Evolutionary conservation across 92 coral and sea anemone species (phyloP), one percentile per base, ranked within the genome.

Genomic region (Chrysogorgia sp.): DNA sequence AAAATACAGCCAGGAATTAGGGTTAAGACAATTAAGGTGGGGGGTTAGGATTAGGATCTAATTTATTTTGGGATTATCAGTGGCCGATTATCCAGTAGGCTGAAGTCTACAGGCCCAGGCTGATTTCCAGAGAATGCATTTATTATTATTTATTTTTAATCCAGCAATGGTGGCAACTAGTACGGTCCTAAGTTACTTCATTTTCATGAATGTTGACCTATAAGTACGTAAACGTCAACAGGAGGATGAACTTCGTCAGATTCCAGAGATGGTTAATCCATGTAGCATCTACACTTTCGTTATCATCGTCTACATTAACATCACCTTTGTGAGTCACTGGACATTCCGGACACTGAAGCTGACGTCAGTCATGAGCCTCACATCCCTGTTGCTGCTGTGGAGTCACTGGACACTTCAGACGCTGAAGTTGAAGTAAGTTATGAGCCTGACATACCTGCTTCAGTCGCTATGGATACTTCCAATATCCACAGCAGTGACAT

Each of bases 191-290:
- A n/a, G n/a, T n/a, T n/a, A n/a, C n/a, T n/a, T n/a, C n/a, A n/a
- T n/a, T n/a, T n/a, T n/a, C n/a, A n/a, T 58, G 10, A 58, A 58
- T 10, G 63, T 58, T 12, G 63, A 58, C 3, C 63, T 26, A 24
- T 26, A 58, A 30, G 29, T 2, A n/a, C 63, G 30, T 2, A 58
- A 58, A 58, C 63, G 63, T 58, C 63, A 30, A 9, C 63, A 58
- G 34, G 63, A 58, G 30, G 63, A 26, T 58, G 63, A 58, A 58
- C 63, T 58, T 58, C 31, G 19, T 8, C 63, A 30, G 63, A 58
- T 58, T 58, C 34, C 63, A 30, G 63, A 58, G 34, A 58, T 58
- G 34, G 31, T 58, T 58, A 13, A 9, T 8, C 63, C 63, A 26
- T 58, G 63, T 30, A 10, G 63, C 63, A 58, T 58, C 63, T 24